Base-by-base conservation (phyloP, 2,888 invertebrate species). In the Ormyrus rosae region DNA sequence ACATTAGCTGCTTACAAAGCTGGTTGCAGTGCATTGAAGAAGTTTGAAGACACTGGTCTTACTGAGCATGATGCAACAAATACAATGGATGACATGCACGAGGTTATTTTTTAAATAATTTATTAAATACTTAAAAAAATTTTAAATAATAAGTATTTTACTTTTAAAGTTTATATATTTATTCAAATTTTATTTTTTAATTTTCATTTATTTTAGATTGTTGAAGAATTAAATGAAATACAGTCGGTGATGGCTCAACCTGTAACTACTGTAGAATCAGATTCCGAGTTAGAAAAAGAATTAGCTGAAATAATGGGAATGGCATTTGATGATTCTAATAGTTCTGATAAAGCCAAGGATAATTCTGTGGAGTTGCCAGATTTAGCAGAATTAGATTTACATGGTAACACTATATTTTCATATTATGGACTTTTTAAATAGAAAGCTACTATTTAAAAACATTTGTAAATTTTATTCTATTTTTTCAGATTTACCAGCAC, bases 21-120 rank as follows among this genome's bases (percentile, higher is more conserved):
- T 73, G 96, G 95, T 0, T 92, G 95, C 0, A 92, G 93, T 83
- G 94, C 95, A 0, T 92, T 96, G 88, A 95, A 95, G 86, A 91
- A 91, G 3, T 93, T 95, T 85, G 93, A 93, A 69, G 93, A 93
- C 5, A 92, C 92, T 2, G 94, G 93, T 0, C 88, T 96, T 0
- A 93, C 93, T n/a, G 95, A 95, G 85, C 94, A 95, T 71, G 91
- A 92, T 5, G 95, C 95, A 0, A 93, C 93, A 84, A 94, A 96
- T 84, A 93, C 96, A 0, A 94, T 96, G 92, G 93, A 94, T 63
- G 94, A 96, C 84, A 91, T 96, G 70, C 93, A 93, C 86, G 96
- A 96, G 86, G 95, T 95, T 34, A 34, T 4, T 34, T 34, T 34
- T 34, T 34, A 4, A 34, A 34, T 34, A 34, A 34, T 34, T 34